Evolutionary conservation across 1,140 invertebrate species (phyloP), one percentile per base, ranked within the genome.

Genomic region (Plectus sambesii): DNA sequence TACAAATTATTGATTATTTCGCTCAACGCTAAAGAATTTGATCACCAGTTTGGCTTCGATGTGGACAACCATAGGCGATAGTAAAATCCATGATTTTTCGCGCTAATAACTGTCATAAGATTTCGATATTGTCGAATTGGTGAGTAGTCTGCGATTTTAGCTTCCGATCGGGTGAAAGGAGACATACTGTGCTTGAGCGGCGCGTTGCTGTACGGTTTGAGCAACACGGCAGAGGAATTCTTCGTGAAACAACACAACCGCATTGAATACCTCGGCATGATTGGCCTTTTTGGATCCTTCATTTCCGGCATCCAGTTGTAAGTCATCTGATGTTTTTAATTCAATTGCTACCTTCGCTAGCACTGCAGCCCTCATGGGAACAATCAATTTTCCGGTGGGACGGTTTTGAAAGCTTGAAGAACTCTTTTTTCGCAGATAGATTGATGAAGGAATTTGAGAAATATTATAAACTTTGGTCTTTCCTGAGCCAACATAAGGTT

Each of bases 181-280:
- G 85, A 87, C 66, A 80, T 87, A 77, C 71, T 88, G 5, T 84
- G 83, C 62, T 72, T 87, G 2, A 77, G 75, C n/a, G 84, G 84
- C 15, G 82, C 84, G 1, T 74, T 82, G 8, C 72, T 87, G 0
- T 86, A 84, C 70, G 84, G 83, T 2, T 72, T 85, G 29, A 81
- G 82, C 8, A 86, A 84, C 59, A 81, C 87, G 0, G 75, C 82
- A 2, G 80, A 87, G 74, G 85, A 89, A 70, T 78, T 83, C 66
- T 79, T 82, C 38, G 80, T 87, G 12, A 84, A 85, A 69, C 81
- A 78, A 17, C 81, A 81, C 49, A 80, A 82, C 48, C 79, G 81
- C 44, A 76, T 82, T 29, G 84, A 87, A 68, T 87, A 85, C 67
- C 74, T 89, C n/a, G 84, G 82, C 17, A 78, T 86, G 73, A 76